Evolutionary conservation across 1,140 invertebrate species (phyloP).

Genomic region (Ptiloglossa arizonensis): DNA sequence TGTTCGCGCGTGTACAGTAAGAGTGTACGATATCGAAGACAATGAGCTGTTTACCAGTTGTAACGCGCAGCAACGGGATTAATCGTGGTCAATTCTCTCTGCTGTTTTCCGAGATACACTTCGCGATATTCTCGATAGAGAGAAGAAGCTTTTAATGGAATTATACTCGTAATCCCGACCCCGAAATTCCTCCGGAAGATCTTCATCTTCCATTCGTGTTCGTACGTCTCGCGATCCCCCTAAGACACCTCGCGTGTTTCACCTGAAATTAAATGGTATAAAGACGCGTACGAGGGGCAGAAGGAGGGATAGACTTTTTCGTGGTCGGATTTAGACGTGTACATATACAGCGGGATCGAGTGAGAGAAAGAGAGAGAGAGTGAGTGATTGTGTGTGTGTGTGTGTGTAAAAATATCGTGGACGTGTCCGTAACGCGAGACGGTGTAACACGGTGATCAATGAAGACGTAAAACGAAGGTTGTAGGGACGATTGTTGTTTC

Average conservation of each 20-base stretch:
- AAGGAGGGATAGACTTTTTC: neutral
- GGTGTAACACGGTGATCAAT: neutral
- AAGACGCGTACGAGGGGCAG: neutral
- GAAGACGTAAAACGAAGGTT: slow-evolving; percentile 26
- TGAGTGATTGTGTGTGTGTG: too few species aligned
- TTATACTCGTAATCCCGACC: slow-evolving; percentile 1
- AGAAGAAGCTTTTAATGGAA: slow-evolving; percentile 34
- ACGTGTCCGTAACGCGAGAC: slow-evolving; percentile 6
- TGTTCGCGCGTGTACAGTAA: neutral
- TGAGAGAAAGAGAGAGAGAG: too few species aligned
- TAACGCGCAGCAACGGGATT: neutral
- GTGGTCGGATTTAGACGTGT: slow-evolving; percentile 19
- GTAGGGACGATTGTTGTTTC: slow-evolving; percentile 36
- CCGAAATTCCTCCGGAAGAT: neutral
- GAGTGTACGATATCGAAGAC: neutral
- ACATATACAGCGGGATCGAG: slow-evolving; percentile 29
- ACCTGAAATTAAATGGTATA: neutral
- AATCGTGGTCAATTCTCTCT: neutral
- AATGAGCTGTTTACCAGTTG: neutral
- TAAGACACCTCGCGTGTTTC: slow-evolving; percentile 17
- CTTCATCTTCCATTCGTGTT: neutral
- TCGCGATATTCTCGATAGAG: slow-evolving; percentile 14
- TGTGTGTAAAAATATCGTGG: slow-evolving; percentile 9
- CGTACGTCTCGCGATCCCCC: neutral
- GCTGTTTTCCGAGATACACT: neutral